phyloP scores from a whole-genome alignment of 2,113 vertebrate genomes.

The Platichthys stellatus region DNA sequence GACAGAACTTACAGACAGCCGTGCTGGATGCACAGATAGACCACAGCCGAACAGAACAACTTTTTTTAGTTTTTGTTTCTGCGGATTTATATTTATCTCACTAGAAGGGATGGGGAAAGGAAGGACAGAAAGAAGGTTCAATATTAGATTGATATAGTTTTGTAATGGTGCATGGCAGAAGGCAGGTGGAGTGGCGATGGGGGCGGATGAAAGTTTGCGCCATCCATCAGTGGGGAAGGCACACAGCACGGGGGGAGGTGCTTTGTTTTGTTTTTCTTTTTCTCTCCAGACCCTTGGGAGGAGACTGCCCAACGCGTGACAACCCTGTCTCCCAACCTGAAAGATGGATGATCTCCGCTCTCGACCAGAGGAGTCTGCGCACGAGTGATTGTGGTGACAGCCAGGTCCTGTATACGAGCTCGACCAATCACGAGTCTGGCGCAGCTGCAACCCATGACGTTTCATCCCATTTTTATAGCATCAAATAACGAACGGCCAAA shows the following conservation, averaged over 20 bases:
- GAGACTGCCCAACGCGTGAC: neutral
- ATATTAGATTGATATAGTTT: neutral
- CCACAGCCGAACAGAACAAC: neutral
- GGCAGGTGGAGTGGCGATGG: neutral
- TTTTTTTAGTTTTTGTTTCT: too few relatives aligned
- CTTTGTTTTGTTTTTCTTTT: neutral
- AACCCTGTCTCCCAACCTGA: neutral
- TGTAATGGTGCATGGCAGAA: neutral
- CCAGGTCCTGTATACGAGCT: too few relatives aligned
- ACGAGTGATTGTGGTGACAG: neutral
- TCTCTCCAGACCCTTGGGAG: neutral
- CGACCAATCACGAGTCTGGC: too few relatives aligned
- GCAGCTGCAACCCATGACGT: neutral
- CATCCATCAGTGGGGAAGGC: neutral
- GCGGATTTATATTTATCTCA: too few relatives aligned
- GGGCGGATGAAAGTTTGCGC: neutral
- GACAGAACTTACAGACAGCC: too few relatives aligned
- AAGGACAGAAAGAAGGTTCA: neutral
- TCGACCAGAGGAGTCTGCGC: neutral
- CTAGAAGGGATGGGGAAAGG: neutral
- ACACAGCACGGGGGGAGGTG: neutral
- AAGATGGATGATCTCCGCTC: neutral
- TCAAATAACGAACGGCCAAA: too few relatives aligned
- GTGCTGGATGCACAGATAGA: neutral
- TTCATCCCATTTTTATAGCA: too few relatives aligned